Evolutionary conservation across 2,797 vertebrate species (phyloP), one percentile per base, ranked within the genome.

Genomic region (Cossypha dichroa): DNA sequence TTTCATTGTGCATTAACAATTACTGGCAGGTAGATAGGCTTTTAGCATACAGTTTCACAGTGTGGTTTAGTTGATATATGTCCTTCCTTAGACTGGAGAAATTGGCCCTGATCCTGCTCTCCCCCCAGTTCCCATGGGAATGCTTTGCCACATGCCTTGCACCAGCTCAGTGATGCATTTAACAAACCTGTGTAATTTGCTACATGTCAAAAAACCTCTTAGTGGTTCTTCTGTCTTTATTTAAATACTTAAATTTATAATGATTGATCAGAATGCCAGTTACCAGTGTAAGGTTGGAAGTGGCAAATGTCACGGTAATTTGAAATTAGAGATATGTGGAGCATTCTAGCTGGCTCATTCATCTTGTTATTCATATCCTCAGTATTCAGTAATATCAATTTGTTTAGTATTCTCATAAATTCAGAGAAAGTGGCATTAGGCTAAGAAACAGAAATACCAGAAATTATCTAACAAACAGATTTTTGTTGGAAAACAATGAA

Each of bases 71-170:
- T 12, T 87, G 49, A 54, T 64, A 23, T 1, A 41, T 33, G 31
- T 36, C 29, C 59, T 23, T 59, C 2, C 11, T 48, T 58, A 51
- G 31, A 29, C 3, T 49, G 34, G 49, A 67, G 59, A 81, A 48
- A 52, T 6, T 28, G 11, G 23, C 33, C 49, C 22, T 41, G 5
- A 28, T 58, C 41, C 17, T 84, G 6, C 66, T 68, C 29, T 78
- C 21, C 11, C 25, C 10, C 22, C 26, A 22, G 20, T 41, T 81
- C 20, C 55, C 23, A 15, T 2, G 2, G 45, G 41, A 88, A 59
- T 6, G 0, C 11, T 83, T 70, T 80, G 26, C 38, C 54, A 18
- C 0, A 0, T 69, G 31, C 43, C 46, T 69, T 76, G 7, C 15
- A 34, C 10, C 14, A 63, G 33, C 36, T 45, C 33, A 46, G 26